Evolutionary conservation across 1,140 invertebrate species (phyloP), one percentile per base, ranked within the genome.

Genomic region (Neodiprion lecontei): DNA sequence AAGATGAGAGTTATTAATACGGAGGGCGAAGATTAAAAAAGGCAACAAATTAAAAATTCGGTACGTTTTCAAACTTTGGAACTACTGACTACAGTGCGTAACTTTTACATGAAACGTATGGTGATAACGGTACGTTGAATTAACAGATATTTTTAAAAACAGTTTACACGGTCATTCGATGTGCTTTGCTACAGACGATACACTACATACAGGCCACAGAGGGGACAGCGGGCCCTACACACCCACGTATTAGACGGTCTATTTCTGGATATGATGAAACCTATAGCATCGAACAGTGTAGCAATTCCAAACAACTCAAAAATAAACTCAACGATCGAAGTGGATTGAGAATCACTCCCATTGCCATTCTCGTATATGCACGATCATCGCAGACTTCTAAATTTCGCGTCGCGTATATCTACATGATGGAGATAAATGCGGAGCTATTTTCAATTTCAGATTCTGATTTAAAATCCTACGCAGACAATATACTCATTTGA

Each of bases 221-320:
- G 53, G 53, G 53, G 53, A 61, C 53, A 61, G 53, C 11, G 53
- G 53, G 53, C 68, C 68, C 47, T 67, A 65, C 69, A 71, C 78
- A 81, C 78, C 80, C 75, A 81, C 80, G 75, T 78, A 71, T 78
- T 75, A 73, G 73, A 71, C 70, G 71, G 77, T 61, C 81, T 82
- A 82, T 82, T 82, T 82, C 77, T 79, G 76, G 81, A 75, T 76
- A 76, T 79, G 78, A 80, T 81, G 77, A 76, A 71, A 77, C 70
- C 71, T 72, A 75, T 74, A 75, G 53, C 53, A 72, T n/a, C n/a
- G 48, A 72, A 65, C 9, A 61, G 48, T 47, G n/a, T 61, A 61
- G 53, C 53, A 17, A 48, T 68, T 23, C 65, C 48, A 72, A 65
- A 61, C 72, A 71, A 72, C 69, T 77, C 75, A 74, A 79, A 79